Percentiles rank a stretch among this genome's conserved stretches.
These are phyloP conservation scores for Chlorodrepanis virens DNA, from an alignment of 2,113 vertebrate genomes.

Conservation along the genomic window DNA sequence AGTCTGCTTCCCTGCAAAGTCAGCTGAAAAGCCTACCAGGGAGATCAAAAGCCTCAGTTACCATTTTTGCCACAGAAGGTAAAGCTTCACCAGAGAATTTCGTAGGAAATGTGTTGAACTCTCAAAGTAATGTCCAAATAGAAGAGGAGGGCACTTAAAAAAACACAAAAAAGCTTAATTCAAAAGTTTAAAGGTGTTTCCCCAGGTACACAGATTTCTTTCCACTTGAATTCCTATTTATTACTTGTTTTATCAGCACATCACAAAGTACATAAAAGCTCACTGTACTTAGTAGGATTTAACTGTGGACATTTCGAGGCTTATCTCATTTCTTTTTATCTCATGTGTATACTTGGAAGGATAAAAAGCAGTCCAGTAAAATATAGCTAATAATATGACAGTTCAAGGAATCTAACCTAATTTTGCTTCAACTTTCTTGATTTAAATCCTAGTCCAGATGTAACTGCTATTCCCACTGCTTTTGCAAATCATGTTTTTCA, in stretches of 20 bases:
- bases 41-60: not conserved
- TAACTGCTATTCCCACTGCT: not conserved
- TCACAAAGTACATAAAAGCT: not conserved
- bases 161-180: not conserved
- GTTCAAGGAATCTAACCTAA: not conserved
- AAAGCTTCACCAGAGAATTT: not conserved
- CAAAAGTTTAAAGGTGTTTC: not conserved
- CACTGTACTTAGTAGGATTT: not conserved
- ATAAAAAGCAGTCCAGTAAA: not conserved
- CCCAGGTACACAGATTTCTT: not conserved
- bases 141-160: not conserved
- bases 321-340: not conserved
- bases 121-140: not conserved
- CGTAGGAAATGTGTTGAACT: not conserved
- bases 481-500: not conserved
- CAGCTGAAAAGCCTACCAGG: not conserved
- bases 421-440: slow-evolving; percentile 6
- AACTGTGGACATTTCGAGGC: not conserved
- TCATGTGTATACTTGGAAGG: not conserved
- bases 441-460: not conserved
- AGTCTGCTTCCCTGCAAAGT: not conserved
- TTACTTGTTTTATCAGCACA: not conserved
- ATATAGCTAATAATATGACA: not conserved
- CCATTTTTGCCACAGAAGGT: not conserved
- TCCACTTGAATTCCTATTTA: not conserved